These are phyloP conservation scores for Noctua pronuba DNA, from an alignment of 2,888 invertebrate genomes.

Conservation along the genomic window DNA sequence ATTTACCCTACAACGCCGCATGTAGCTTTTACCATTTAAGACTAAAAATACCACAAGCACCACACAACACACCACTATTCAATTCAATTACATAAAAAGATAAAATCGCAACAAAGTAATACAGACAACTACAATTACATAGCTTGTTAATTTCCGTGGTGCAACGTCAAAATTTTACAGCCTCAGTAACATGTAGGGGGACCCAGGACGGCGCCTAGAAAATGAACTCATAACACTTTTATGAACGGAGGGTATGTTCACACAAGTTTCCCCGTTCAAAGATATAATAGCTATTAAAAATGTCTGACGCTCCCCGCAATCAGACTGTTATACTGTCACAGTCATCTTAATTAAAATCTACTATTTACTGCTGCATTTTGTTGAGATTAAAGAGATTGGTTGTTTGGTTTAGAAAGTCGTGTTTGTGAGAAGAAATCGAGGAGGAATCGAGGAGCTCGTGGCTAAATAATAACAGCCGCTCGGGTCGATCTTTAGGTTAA, in stretches of 20 bases:
- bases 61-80: constrained; percentile 6
- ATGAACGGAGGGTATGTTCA: constrained; percentile 77
- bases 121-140: constrained; percentile 58
- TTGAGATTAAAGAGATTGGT: constrained; percentile 42
- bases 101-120: constrained; percentile 50
- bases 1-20: background rate
- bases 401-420: constrained; percentile 21
- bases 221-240: constrained; percentile 89
- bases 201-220: constrained; percentile 74
- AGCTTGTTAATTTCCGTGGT: constrained; percentile 64
- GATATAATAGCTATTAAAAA: constrained; percentile 86
- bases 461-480: too few species aligned
- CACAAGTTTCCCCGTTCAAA: constrained; percentile 72
- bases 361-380: constrained; percentile 73
- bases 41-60: constrained; percentile 5
- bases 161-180: constrained; percentile 69
- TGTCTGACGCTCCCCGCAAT: constrained; percentile 81
- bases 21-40: background rate
- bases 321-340: constrained; percentile 78
- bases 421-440: constrained; percentile 6
- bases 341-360: constrained; percentile 87
- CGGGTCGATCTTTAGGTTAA: too few species aligned
- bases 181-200: constrained; percentile 56
- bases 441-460: too few species aligned
- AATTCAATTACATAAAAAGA: constrained; percentile 16